Conservation (phyloP, 1,140 invertebrate species). For the Rhagoletis zephyria region DNA sequence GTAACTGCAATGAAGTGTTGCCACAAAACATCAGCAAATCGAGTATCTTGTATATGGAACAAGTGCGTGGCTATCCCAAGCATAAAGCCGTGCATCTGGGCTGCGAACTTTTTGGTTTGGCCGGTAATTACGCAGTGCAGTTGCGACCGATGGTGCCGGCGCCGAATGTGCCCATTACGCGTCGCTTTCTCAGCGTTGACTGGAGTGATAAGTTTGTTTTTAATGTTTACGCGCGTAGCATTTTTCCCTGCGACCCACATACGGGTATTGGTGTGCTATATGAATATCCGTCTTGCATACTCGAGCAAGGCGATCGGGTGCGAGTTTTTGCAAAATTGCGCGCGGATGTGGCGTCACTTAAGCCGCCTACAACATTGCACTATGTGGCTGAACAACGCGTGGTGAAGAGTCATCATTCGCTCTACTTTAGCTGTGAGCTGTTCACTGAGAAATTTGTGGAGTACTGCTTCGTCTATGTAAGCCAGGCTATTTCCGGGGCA, state of each 20-base stretch:
- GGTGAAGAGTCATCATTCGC: conserved; percentile 79
- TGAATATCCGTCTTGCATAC: conserved; percentile 85
- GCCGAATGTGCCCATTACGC: conserved; percentile 77
- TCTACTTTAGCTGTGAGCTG: conserved; percentile 86
- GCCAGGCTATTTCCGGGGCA: conserved; percentile 84
- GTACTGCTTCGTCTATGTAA: conserved; percentile 90
- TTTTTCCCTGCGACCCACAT: conserved; percentile 84
- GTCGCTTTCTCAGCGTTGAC: conserved; percentile 79
- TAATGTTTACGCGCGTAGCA: conserved; percentile 85
- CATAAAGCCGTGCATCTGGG: conserved; percentile 78
- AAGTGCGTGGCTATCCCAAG: conserved; percentile 81
- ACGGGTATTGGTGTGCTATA: conserved; percentile 82
- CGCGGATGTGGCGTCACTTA: conserved; percentile 80
- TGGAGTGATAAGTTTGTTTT: conserved; percentile 88
- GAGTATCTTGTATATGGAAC: conserved; percentile 80
- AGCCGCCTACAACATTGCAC: conserved; percentile 77
- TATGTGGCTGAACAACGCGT: conserved; percentile 79
- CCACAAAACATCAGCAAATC: conserved; percentile 64
- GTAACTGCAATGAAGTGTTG: conserved; percentile 64
- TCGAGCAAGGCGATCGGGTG: conserved; percentile 82
- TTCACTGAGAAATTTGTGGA: conserved; percentile 86
- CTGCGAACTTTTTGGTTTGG: conserved; percentile 85
- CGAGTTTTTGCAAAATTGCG: conserved; percentile 81
- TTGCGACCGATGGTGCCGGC: conserved; percentile 76
- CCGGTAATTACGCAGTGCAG: conserved; percentile 83